phyloP scores from a whole-genome alignment of 1,140 invertebrate species.

The Ceratosolen solmsi region DNA sequence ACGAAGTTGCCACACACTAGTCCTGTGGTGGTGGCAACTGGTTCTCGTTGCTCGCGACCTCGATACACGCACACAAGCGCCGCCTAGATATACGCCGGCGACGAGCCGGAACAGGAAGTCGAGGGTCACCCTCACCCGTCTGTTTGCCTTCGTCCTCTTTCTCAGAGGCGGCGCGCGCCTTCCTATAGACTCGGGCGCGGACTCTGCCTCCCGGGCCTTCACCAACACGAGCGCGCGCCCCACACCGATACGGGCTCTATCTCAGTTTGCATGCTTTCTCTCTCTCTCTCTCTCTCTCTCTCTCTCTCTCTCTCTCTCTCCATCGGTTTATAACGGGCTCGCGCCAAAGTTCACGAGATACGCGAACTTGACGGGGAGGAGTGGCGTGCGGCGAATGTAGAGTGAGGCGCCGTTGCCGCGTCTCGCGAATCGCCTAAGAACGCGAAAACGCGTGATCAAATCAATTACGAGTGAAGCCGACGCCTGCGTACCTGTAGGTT shows the following conservation, averaged over 20 bases:
- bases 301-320: too few species aligned
- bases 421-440: not conserved
- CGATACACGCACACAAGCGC: not conserved
- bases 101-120: conserved; percentile 42
- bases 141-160: conserved; percentile 20
- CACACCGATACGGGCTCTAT: not conserved
- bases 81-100: not conserved
- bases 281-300: too few species aligned
- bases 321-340: conserved; percentile 38
- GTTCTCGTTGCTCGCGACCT: not conserved
- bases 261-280: conserved; percentile 5
- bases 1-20: too few species aligned
- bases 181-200: conserved; percentile 4
- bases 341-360: conserved; percentile 41
- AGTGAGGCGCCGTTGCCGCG: not conserved
- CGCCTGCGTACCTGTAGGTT: not conserved
- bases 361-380: conserved; percentile 13
- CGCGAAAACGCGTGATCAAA: not conserved
- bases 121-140: conserved; percentile 13
- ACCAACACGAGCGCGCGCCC: not conserved
- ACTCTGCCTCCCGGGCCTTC: conserved; percentile 20
- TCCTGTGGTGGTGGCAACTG: too few species aligned
- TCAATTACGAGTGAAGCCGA: not conserved
- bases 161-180: not conserved
- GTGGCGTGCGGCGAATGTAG: not conserved